Base-by-base conservation (phyloP, 30 jellyfish, hydroid and myxozoan genomes). In the Turritopsis dohrnii region DNA sequence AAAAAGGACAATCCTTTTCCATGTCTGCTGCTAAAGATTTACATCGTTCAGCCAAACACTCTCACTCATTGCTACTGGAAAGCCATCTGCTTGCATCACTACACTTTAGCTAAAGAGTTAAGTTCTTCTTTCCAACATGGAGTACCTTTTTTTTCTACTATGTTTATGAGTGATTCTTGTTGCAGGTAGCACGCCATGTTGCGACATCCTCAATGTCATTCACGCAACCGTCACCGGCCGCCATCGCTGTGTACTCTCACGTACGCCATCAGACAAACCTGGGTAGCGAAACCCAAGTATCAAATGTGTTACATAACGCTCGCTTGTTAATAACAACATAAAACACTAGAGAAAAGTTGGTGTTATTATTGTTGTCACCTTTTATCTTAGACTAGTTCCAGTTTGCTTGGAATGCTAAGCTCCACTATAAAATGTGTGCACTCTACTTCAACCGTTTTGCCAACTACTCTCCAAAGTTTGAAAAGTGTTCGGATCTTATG, bases 181-280 rank as follows among this genome's bases (percentile, higher is more conserved):
- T n/a, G 30, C 30, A 92, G 98, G 93, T 92, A 53, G 98, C 98
- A 3, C 96, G 96, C 18, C 98, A 92, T 80, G 98, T 92, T 54
- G 93, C 98, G 17, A 75, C 98, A 31, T 92, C 98, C 41, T 92
- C 98, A 22, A 87, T 92, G 85, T 84, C 98, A 31, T 92, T 92
- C 85, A 92, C 93, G 71, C 98, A 92, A 82, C 96, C 98, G 16
- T 92, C 98, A 7, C 98, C 98, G n/a, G 98, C 98, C 29, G 98
- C 98, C 76, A 92, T 92, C 17, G 98, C 98, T 20, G 98, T 92
- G 1, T 92, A 92, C 85, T 92, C 98, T 1, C 98, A 92, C 72
- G 98, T 92, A 21, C 98, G 98, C 22, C 96, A 92, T 71, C 98
- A 92, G 82, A 89, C 95, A n/a, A 31, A 95, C 21, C 72, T 92